Base-by-base conservation (phyloP, 2,888 invertebrate genomes). In the Pilophorus perplexus region DNA sequence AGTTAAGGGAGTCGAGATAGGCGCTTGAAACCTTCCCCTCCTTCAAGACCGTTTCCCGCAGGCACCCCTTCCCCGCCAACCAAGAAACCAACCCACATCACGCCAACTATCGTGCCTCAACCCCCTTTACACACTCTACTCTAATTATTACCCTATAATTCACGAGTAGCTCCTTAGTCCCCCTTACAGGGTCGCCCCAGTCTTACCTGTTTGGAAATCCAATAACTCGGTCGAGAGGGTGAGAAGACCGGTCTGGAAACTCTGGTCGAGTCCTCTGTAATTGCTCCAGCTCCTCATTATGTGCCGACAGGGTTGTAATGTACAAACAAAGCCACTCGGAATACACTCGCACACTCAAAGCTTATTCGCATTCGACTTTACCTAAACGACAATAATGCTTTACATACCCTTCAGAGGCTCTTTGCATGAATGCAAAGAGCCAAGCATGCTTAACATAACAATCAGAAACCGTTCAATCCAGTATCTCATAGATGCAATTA, bases 61-160 rank as follows among this genome's bases (percentile, higher is more conserved):
- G n/a, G n/a, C n/a, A n/a, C n/a, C n/a, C n/a, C n/a, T n/a, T n/a
- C n/a, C n/a, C n/a, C n/a, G n/a, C n/a, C n/a, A n/a, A n/a, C n/a
- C n/a, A n/a, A n/a, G n/a, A n/a, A n/a, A n/a, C n/a, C n/a, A n/a
- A n/a, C 46, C 46, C 46, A 46, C 46, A 46, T 46, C 46, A 46
- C 46, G 46, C 46, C 46, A 46, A 46, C 46, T 46, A 46, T 46
- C 46, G 46, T 46, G 46, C 46, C 25, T 22, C 46, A 23, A n/a
- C 46, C 46, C 46, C 23, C 46, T 46, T 46, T 46, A 46, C 46
- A 46, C 46, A 46, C 46, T 46, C 46, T 14, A 46, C 46, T 46
- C 46, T 46, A 46, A 46, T 46, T 46, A 46, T 46, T 46, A 46
- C 46, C 25, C 46, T 46, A 46, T 46, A 46, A 46, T 46, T 46